phyloP scores from a whole-genome alignment of 92 coral and sea anemone species.

The Porites lobata region DNA sequence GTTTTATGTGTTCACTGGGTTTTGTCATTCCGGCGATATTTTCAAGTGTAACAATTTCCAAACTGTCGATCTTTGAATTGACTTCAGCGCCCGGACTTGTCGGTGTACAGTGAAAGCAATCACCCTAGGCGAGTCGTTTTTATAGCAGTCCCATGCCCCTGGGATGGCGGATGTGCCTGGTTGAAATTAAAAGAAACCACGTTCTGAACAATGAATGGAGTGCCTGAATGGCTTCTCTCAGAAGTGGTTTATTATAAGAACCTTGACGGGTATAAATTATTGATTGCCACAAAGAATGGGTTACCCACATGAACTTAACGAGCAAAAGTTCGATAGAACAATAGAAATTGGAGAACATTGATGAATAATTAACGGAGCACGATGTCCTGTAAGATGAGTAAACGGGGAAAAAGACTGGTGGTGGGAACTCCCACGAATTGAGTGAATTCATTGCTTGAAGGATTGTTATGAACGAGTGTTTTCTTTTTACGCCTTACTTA shows the following conservation, averaged over 20 bases:
- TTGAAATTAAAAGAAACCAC: constrained; percentile 72
- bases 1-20: constrained; percentile 94
- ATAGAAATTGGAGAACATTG: constrained; percentile 79
- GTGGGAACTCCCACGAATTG: constrained; percentile 69
- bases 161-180: constrained; percentile 63
- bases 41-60: constrained; percentile 42
- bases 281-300: constrained; percentile 81
- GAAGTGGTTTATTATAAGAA: constrained; percentile 82
- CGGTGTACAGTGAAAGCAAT: constrained; percentile 1
- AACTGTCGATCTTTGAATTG: constrained; percentile 5
- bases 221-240: constrained; percentile 82
- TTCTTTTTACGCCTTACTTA: constrained; percentile 37
- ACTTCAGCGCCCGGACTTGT: constrained; percentile 15
- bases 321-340: constrained; percentile 84
- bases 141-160: constrained; percentile 49
- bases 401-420: constrained; percentile 80
- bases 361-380: constrained; percentile 88
- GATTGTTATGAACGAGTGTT: constrained; percentile 78
- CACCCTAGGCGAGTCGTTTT: constrained; percentile 35
- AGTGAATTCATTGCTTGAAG: constrained; percentile 72
- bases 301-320: constrained; percentile 92
- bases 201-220: constrained; percentile 87
- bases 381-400: constrained; percentile 70
- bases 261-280: constrained; percentile 80
- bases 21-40: constrained; percentile 78